A percentile compares a stretch with the other conserved stretches of the same genome.
Evolutionary conservation across 2,888 invertebrate species (phyloP).

Genomic region (Ditula angustiorana): DNA sequence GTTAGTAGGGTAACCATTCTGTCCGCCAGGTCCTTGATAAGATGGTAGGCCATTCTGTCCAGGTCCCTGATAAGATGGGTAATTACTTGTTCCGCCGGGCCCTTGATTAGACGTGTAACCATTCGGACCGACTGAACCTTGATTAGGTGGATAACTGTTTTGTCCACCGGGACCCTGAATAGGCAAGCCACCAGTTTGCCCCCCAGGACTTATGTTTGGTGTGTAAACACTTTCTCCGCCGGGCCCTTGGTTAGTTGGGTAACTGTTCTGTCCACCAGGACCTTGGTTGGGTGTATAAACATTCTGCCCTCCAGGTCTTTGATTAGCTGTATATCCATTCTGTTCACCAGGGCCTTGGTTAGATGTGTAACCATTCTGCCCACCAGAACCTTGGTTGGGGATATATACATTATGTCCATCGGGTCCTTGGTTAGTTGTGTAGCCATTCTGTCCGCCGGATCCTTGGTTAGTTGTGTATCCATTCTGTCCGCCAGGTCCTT

Average conservation of each 20-base stretch:
- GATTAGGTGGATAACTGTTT: not conserved
- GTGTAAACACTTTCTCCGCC: conserved; percentile 6
- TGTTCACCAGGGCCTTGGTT: conserved; percentile 22
- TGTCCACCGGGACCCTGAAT: conserved; percentile 32
- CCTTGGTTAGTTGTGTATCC: not conserved
- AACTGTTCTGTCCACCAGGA: not conserved
- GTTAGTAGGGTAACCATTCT: not conserved
- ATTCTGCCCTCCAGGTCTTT: conserved; percentile 32
- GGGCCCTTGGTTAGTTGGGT: not conserved
- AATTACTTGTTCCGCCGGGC: conserved; percentile 14
- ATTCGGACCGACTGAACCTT: not conserved
- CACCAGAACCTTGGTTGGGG: conserved; percentile 22
- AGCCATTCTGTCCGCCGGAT: not conserved
- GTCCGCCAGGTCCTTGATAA: not conserved
- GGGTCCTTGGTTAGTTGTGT: not conserved
- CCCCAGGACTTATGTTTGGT: conserved; percentile 32
- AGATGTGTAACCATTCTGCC: conserved; percentile 33
- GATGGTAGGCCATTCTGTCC: not conserved
- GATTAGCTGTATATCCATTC: not conserved
- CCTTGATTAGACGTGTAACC: not conserved
- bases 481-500: conserved; percentile 15
- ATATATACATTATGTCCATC: conserved; percentile 8
- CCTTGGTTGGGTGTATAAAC: not conserved
- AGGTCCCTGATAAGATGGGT: not conserved
- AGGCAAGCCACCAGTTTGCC: conserved; percentile 37